Conservation (phyloP, 2,888 invertebrate species). For the Tribolium freemani region DNA sequence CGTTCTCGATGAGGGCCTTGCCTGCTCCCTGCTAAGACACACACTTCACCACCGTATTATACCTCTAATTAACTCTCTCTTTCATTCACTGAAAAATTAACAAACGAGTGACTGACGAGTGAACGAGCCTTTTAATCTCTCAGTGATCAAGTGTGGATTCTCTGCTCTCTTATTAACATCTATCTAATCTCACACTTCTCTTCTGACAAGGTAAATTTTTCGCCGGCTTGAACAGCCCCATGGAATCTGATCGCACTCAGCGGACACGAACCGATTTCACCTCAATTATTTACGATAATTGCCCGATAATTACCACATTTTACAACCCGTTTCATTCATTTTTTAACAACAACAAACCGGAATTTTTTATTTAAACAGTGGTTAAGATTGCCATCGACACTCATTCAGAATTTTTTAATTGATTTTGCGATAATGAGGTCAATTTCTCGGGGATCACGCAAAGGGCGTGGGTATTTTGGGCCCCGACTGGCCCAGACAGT, state of each 20-base stretch:
- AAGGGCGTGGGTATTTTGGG: too few species aligned
- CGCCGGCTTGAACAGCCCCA: background rate
- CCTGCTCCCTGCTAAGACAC: constrained; percentile 37
- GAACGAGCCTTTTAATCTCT: background rate
- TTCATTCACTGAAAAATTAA: constrained; percentile 19
- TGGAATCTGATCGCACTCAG: background rate
- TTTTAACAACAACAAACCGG: background rate
- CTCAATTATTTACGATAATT: background rate
- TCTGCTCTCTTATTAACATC: constrained; percentile 17
- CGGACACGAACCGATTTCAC: background rate
- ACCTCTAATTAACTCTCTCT: constrained; percentile 33
- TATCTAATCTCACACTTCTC: constrained; percentile 27
- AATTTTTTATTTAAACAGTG: background rate
- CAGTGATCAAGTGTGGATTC: constrained; percentile 23
- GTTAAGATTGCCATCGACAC: too few species aligned
- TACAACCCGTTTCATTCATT: background rate
- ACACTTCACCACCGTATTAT: constrained; percentile 15
- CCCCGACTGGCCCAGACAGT: too few species aligned
- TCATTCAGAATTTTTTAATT: too few species aligned
- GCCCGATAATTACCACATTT: background rate
- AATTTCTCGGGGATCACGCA: too few species aligned
- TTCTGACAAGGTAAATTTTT: constrained; percentile 31
- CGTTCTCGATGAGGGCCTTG: constrained; percentile 48
- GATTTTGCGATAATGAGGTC: too few species aligned
- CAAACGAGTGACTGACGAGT: constrained; percentile 1